phyloP scores from a whole-genome alignment of 2,797 vertebrate genomes.

The Aldrovandia affinis region DNA sequence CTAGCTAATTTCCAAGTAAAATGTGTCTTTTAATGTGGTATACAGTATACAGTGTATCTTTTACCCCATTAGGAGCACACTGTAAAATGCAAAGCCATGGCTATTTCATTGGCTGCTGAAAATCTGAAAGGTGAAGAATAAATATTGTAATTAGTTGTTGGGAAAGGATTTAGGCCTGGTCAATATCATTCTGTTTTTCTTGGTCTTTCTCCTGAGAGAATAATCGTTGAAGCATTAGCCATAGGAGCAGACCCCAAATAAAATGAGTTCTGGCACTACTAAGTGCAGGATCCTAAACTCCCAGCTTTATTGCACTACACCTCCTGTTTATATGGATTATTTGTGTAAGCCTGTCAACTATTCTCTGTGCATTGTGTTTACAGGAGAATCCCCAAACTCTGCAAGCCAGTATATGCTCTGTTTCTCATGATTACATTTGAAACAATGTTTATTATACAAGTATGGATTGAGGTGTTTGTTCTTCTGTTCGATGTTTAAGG shows the following conservation, averaged over 20 bases:
- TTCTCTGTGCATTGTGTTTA: neutral
- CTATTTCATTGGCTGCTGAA: neutral
- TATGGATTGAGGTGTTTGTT: neutral
- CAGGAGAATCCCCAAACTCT: neutral
- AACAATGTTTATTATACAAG: slow-evolving; percentile 2
- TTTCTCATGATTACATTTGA: slow-evolving; percentile 8
- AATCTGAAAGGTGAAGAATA: slow-evolving; percentile 5
- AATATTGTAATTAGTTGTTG: neutral
- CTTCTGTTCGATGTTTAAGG: neutral
- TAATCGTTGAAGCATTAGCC: neutral
- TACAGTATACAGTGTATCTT: neutral
- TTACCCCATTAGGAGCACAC: neutral
- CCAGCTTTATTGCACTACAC: neutral
- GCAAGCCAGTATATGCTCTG: neutral
- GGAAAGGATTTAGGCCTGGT: neutral
- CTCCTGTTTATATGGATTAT: neutral
- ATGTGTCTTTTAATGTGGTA: neutral
- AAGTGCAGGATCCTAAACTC: neutral
- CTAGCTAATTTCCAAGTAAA: too few relatives aligned
- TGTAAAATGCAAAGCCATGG: neutral
- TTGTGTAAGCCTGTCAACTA: neutral
- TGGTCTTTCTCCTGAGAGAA: neutral
- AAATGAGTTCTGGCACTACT: neutral
- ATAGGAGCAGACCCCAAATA: neutral
- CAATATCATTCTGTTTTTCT: slow-evolving; percentile 12